phyloP scores from a whole-genome alignment of 2,113 vertebrate genomes.

The Microcebus ravelobensis region DNA sequence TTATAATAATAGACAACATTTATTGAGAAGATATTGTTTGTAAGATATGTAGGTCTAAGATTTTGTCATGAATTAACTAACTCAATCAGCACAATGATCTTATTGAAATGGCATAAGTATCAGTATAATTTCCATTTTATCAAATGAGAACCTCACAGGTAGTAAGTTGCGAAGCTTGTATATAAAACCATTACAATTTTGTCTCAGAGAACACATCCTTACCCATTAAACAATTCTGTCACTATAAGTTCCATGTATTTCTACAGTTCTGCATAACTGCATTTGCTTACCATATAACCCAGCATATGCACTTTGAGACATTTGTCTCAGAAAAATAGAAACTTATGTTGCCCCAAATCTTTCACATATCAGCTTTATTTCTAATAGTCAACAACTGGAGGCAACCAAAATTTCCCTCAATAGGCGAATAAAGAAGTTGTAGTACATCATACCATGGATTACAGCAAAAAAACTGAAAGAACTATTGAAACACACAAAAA shows the following conservation, averaged over 20 bases:
- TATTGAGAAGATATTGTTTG: background rate
- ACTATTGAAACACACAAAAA: background rate
- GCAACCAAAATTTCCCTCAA: background rate
- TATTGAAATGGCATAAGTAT: background rate
- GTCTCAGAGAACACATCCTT: background rate
- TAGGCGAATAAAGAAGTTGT: background rate
- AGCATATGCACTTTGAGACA: background rate
- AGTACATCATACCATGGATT: background rate
- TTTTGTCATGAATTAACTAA: background rate
- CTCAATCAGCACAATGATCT: background rate
- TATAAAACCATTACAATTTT: background rate
- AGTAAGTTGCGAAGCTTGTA: background rate
- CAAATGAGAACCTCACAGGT: background rate
- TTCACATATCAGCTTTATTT: background rate
- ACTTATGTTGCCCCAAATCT: background rate
- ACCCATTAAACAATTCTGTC: fast-evolving
- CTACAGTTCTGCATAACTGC: background rate
- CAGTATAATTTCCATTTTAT: background rate
- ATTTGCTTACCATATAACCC: background rate
- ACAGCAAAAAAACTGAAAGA: background rate
- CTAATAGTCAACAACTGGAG: background rate
- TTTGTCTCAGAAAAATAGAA: background rate
- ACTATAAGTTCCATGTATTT: background rate
- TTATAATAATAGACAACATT: background rate
- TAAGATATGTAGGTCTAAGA: background rate